Evolutionary conservation across 2,888 invertebrate genomes (phyloP), one percentile per base, ranked within the genome.

Genomic region (Shargacucullia verbasci): DNA sequence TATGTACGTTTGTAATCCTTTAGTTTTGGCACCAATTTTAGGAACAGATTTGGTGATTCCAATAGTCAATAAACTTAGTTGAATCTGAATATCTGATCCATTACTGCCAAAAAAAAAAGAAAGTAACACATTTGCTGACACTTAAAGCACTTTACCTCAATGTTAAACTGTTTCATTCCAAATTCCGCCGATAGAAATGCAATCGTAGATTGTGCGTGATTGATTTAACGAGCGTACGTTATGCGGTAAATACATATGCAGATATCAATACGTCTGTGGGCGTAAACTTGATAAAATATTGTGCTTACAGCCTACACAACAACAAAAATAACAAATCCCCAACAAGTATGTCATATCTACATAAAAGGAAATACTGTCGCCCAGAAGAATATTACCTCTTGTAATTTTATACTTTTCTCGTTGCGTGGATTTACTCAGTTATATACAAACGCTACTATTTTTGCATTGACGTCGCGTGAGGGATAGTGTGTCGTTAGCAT

Each of bases 341-440:
- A 55, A 45, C 14, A 41, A 49, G 64, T 59, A 54, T 52, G 46
- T 45, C 47, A 57, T 56, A 52, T 41, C 33, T 46, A 25, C 54
- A 62, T 53, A 63, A 63, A 68, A 59, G 48, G 52, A 57, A 43
- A 61, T 57, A 75, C 45, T 61, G 53, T 13, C 53, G 50, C 46
- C 14, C 31, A 37, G 39, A 44, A 14, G 35, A 59, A 60, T 69
- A 58, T 53, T 50, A 50, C 44, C 38, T 66, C 34, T 71, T 47
- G 63, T 63, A 59, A 74, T 79, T 77, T 74, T 77, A 75, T 80
- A 76, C 55, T 58, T 82, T 58, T 81, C 81, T 82, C 76, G 77
- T 90, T 85, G 89, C 89, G 88, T 90, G 90, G 79, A 76, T 70
- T 73, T 69, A 70, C 78, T 76, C 81, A 78, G 84, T 85, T 81